Evolutionary conservation across 64 coral and sea anemone genomes (phyloP).

Genomic region (Stichodactyla mertensii): DNA sequence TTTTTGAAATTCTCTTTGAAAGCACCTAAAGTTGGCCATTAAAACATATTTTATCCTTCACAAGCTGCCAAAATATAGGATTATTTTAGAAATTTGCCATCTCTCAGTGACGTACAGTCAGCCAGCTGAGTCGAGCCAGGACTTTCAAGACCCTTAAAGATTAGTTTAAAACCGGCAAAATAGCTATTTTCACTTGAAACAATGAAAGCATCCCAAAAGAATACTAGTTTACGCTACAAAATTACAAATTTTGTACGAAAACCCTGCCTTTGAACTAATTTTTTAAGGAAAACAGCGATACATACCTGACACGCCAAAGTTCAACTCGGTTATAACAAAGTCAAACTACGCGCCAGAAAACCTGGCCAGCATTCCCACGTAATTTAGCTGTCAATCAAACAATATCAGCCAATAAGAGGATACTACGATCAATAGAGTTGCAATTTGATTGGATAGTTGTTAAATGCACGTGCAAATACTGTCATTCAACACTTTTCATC

Average conservation of each 20-base stretch:
- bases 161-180: neutral
- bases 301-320: neutral
- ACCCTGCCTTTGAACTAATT: neutral
- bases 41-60: neutral
- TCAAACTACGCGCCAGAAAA: neutral
- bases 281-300: neutral
- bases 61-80: neutral
- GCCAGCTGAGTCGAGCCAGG: neutral
- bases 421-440: neutral
- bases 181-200: neutral
- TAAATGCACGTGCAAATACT: too few species aligned
- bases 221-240: neutral
- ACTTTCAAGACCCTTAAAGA: neutral
- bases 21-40: neutral
- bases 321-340: neutral
- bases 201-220: neutral
- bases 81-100: neutral
- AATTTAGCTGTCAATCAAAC: neutral
- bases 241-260: neutral
- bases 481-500: too few species aligned
- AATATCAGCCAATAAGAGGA: neutral
- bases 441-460: neutral
- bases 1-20: neutral
- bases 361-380: neutral
- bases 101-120: neutral